Percentiles rank a stretch among this genome's conserved stretches.
Conservation (phyloP, 2,888 invertebrate species). For the Phaonia tiefii region DNA sequence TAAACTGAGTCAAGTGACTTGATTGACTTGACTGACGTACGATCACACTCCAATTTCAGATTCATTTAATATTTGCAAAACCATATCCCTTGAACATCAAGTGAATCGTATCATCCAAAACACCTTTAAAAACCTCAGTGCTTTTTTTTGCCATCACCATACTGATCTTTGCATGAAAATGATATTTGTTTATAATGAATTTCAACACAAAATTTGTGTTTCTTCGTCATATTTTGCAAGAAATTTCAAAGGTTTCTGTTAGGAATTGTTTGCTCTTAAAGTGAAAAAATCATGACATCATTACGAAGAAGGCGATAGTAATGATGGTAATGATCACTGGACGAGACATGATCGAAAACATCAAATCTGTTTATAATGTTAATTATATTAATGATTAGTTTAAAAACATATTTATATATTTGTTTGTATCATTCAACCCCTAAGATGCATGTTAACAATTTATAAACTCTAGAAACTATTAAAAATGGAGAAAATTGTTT, state of each 20-base stretch:
- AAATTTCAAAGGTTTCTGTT: conserved; percentile 56
- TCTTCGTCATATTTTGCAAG: background rate
- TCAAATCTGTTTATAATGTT: conserved; percentile 1
- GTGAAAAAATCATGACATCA: conserved; percentile 47
- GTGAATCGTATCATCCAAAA: no score
- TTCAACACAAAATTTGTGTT: no score
- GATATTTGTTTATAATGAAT: conserved; percentile 15
- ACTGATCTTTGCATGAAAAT: conserved; percentile 40
- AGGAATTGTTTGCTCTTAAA: background rate
- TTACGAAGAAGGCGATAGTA: conserved; percentile 8
- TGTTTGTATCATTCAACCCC: no score
- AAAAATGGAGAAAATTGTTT: background rate
- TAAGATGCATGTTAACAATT: no score
- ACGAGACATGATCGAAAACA: background rate
- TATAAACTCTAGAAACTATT: no score
- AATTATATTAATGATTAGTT: conserved; percentile 24
- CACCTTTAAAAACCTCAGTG: no score
- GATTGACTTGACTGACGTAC: conserved; percentile 66
- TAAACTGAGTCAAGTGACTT: conserved; percentile 59
- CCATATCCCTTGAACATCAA: no score
- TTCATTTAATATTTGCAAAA: conserved; percentile 66
- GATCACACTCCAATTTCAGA: conserved; percentile 68
- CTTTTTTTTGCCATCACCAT: conserved; percentile 1
- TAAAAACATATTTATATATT: background rate
- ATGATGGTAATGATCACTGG: conserved; percentile 7